phyloP scores from a whole-genome alignment of 1,140 invertebrate genomes.

The Coelopa frigida region DNA sequence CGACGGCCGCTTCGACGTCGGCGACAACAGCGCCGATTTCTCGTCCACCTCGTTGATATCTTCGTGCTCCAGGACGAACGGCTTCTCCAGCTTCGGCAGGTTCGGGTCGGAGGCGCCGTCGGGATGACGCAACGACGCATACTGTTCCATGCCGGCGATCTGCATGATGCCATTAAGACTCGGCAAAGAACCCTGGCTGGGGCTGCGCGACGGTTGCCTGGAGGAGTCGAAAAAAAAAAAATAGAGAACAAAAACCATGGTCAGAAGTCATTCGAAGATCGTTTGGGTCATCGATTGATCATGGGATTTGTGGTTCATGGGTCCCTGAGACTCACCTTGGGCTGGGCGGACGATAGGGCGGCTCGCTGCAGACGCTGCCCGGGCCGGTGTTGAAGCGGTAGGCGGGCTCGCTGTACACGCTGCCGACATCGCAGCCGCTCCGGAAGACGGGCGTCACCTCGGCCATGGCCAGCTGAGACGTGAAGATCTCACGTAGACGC shows the following conservation, averaged over 20 bases:
- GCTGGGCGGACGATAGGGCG: constrained; percentile 45
- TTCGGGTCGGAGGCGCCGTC: constrained; percentile 88
- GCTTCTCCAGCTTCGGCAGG: constrained; percentile 60
- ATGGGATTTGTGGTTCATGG: constrained; percentile 14
- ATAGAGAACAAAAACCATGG: not conserved
- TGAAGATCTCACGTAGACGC: constrained; percentile 59
- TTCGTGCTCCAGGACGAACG: constrained; percentile 29
- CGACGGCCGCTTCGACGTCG: constrained; percentile 50
- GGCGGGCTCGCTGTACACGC: constrained; percentile 76
- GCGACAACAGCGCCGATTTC: constrained; percentile 49
- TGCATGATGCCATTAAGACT: constrained; percentile 46
- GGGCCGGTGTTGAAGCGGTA: constrained; percentile 65
- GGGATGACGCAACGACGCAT: constrained; percentile 69
- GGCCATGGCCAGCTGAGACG: constrained; percentile 63
- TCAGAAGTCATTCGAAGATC: not conserved
- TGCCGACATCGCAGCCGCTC: constrained; percentile 58
- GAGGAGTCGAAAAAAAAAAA: constrained; percentile 2
- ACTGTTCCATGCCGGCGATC: constrained; percentile 53
- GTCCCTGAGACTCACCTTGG: constrained; percentile 27
- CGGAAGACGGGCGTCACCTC: constrained; percentile 61
- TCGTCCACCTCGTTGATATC: constrained; percentile 45
- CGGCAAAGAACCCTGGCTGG: constrained; percentile 40
- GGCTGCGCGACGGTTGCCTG: constrained; percentile 35
- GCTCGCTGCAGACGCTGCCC: constrained; percentile 56
- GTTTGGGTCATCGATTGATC: constrained; percentile 14